Base-by-base conservation (phyloP, 2,888 invertebrate species). In the Lycophotia porphyrea region DNA sequence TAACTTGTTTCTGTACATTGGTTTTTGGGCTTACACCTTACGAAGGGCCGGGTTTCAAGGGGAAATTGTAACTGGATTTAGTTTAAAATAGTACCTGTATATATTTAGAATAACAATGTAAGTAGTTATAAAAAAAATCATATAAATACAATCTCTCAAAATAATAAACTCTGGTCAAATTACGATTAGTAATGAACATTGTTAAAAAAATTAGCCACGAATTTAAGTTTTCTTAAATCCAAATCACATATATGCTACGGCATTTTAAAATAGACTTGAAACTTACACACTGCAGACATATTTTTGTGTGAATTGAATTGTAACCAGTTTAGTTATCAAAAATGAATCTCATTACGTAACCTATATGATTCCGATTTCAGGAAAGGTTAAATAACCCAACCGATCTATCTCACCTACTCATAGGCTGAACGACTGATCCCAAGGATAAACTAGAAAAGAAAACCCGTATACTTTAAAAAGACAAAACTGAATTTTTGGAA, bases 1-100 rank as follows among this genome's bases (percentile, higher is more conserved):
- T 61, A 34, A 44, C 63, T 67, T 61, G 36, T 72, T 76, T 69
- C 31, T 55, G 27, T 72, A 31, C 44, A 72, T 71, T 80, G 11
- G 24, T 34, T 70, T 77, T 44, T 27, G 18, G 42, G 15, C 1
- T 55, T 11, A 47, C 63, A 81, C 74, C 63, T 81, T 34, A 27
- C n/a, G 15, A 21, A 21, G 8, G n/a, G n/a, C 44, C 11, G 13
- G 18, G 36, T 13, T n/a, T 7, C 7, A 31, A 52, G 36, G 21
- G 11, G 4, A 27, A 42, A 21, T 49, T 24, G 15, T 24, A 8
- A 34, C 7, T 42, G 11, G 21, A 5, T 36, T 5, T 24, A 66
- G 1, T 36, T 60, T 34, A 5, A 34, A 60, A 34, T 34, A 34
- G 34, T 11, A 18, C 11, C 9, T 9, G 8, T 34, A 13, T n/a